Conservation (phyloP, 2,797 vertebrate species). For the Botia almorhae region DNA sequence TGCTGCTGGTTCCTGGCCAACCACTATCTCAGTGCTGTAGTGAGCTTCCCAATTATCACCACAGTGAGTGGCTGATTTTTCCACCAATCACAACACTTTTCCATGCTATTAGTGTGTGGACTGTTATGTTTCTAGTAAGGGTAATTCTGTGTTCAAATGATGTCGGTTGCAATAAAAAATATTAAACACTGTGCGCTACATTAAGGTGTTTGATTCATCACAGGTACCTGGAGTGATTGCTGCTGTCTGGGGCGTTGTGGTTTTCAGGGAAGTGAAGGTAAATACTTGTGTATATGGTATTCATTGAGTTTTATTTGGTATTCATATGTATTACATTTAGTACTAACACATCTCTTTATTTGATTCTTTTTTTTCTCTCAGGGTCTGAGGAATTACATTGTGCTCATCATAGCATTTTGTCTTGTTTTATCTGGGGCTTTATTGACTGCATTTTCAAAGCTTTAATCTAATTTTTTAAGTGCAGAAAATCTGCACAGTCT, state of each 20-base stretch:
- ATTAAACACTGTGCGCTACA: not conserved
- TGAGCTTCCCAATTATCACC: slow-evolving; percentile 88
- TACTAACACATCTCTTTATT: slow-evolving; percentile 1
- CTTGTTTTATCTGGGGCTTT: slow-evolving; percentile 61
- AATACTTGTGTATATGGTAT: not conserved
- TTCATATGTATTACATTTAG: not conserved
- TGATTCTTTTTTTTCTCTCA: slow-evolving; percentile 38
- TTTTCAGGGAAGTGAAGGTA: slow-evolving; percentile 74
- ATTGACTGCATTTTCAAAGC: slow-evolving; percentile 63
- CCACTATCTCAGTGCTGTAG: slow-evolving; percentile 82
- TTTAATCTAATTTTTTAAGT: slow-evolving; percentile 6
- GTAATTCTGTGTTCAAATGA: not conserved
- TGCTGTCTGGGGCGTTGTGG: slow-evolving; percentile 83
- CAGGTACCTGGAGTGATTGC: slow-evolving; percentile 86
- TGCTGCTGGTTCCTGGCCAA: slow-evolving; percentile 89
- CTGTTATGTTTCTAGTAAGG: not conserved
- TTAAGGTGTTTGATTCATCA: slow-evolving; percentile 44
- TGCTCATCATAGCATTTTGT: slow-evolving; percentile 60
- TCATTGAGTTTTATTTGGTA: not conserved
- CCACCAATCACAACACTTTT: not conserved
- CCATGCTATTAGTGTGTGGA: not conserved
- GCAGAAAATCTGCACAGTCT: not conserved
- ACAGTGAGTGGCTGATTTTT: slow-evolving; percentile 76
- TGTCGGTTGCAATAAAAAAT: not conserved
- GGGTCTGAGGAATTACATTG: slow-evolving; percentile 61